A percentile compares a stretch with the other conserved stretches of the same genome.
These are phyloP conservation scores for Drosophila ananassae DNA, from an alignment of 1,140 invertebrate species.

Conservation along the genomic window DNA sequence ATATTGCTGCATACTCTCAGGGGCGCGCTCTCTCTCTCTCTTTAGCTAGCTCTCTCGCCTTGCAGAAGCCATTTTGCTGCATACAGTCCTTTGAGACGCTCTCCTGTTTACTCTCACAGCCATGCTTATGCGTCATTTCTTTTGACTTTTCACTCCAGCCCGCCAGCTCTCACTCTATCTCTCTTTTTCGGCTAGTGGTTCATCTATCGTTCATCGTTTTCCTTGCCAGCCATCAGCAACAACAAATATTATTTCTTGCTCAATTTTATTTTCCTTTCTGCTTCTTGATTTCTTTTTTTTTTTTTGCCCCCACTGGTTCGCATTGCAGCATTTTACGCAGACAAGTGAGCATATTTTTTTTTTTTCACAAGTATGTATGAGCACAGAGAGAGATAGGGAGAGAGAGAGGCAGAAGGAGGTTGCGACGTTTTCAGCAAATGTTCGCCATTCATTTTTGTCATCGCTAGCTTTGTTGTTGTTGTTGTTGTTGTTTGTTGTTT, in stretches of 20 bases:
- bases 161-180: constrained; percentile 5
- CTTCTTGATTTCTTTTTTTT: constrained; percentile 21
- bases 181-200: constrained; percentile 6
- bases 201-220: constrained; percentile 36
- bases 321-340: constrained; percentile 77
- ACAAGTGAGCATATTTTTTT: constrained; percentile 30
- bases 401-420: constrained; percentile 13
- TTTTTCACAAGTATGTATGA: not conserved
- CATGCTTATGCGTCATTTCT: constrained; percentile 46
- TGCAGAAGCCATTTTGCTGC: constrained; percentile 44
- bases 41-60: constrained; percentile 1
- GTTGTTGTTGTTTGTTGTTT: constrained; percentile 19
- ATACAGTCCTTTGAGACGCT: constrained; percentile 23
- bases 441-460: constrained; percentile 57
- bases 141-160: constrained; percentile 17
- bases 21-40: constrained; percentile 24
- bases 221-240: constrained; percentile 58
- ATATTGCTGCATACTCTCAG: constrained; percentile 55
- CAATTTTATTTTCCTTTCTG: constrained; percentile 52
- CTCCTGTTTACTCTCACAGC: constrained; percentile 5
- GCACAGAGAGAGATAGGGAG: not conserved
- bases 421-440: constrained; percentile 58
- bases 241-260: constrained; percentile 56
- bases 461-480: constrained; percentile 23
- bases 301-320: constrained; percentile 45